Evolutionary conservation across 2,888 invertebrate species (phyloP).

Genomic region (Ceramica pisi): DNA sequence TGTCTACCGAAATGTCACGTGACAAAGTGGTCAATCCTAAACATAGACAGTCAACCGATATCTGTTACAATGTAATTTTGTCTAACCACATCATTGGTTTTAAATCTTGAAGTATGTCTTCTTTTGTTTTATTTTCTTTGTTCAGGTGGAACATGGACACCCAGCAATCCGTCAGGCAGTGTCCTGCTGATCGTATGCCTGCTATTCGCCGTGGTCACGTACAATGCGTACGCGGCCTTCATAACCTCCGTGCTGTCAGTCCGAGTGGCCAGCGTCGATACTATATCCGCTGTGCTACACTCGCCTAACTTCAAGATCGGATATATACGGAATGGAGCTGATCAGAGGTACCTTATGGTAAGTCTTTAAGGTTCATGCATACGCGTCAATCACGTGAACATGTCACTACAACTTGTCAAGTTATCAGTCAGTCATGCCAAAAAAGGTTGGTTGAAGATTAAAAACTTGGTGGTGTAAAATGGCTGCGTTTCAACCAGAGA

Average conservation of each 20-base stretch:
- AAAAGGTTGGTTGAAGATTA: background rate
- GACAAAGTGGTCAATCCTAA: no score
- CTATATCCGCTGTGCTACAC: slow-evolving; percentile 90
- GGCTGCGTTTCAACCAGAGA: no score
- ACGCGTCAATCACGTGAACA: background rate
- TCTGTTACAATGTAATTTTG: no score
- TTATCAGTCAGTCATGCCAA: background rate
- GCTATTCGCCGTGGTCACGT: slow-evolving; percentile 91
- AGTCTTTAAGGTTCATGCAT: slow-evolving; percentile 8
- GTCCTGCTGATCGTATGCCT: slow-evolving; percentile 90
- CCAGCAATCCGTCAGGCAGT: slow-evolving; percentile 90
- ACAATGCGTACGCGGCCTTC: slow-evolving; percentile 92
- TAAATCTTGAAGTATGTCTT: background rate
- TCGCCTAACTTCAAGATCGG: slow-evolving; percentile 91
- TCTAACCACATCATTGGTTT: no score
- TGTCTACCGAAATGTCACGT: no score
- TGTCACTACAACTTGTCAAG: background rate
- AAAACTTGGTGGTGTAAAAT: background rate
- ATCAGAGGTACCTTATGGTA: slow-evolving; percentile 92
- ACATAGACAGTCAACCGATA: no score
- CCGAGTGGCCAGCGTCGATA: slow-evolving; percentile 90
- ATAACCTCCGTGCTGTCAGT: slow-evolving; percentile 93
- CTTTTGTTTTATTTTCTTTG: background rate
- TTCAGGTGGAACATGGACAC: slow-evolving; percentile 91
- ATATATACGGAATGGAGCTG: slow-evolving; percentile 90